Evolutionary conservation across 2,888 invertebrate genomes (phyloP).

Genomic region (Mechanitis messenoides): DNA sequence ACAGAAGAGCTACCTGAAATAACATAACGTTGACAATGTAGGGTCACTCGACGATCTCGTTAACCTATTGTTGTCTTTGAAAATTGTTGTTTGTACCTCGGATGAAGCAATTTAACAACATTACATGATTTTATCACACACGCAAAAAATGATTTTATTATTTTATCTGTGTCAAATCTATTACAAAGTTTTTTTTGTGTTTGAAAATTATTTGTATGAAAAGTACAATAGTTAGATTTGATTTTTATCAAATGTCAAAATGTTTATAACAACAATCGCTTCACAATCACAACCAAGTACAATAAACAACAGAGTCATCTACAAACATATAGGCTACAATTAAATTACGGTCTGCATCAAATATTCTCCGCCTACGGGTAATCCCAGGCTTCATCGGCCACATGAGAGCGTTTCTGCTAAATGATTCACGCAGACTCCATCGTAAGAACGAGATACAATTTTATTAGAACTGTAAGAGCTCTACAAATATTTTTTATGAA

Average conservation of each 20-base stretch:
- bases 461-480: not conserved
- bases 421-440: not conserved
- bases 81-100: conserved; percentile 1
- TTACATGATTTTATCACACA: not conserved
- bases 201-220: no score
- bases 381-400: not conserved
- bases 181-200: not conserved
- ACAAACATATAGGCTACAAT: not conserved
- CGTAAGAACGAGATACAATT: not conserved
- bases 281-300: not conserved
- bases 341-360: not conserved
- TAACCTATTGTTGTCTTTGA: conserved; percentile 4
- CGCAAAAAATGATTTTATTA: no score
- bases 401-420: not conserved
- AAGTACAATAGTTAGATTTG: no score
- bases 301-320: not conserved
- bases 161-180: not conserved
- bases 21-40: not conserved
- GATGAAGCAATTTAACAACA: not conserved
- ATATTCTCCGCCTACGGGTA: not conserved
- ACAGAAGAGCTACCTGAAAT: conserved; percentile 10
- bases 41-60: conserved; percentile 2
- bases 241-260: not conserved
- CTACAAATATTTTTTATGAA: not conserved
- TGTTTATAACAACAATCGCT: not conserved